A percentile compares a stretch with the other conserved stretches of the same genome.
Evolutionary conservation across 2,888 invertebrate genomes (phyloP).

Genomic region (Ochropacha duplaris): DNA sequence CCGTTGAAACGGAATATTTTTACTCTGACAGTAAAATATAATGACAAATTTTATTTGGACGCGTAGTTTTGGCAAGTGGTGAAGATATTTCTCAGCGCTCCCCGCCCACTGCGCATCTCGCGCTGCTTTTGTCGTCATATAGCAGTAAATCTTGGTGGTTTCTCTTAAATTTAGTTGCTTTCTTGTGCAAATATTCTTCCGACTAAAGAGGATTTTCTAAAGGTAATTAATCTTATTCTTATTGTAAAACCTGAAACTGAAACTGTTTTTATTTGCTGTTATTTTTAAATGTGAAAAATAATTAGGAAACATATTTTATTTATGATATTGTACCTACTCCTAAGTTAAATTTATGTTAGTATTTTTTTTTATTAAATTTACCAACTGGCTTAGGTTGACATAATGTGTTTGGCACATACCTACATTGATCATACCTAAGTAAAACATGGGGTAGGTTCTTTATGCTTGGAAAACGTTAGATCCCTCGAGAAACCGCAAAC

Average conservation of each 20-base stretch:
- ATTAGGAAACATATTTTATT: too few relatives aligned
- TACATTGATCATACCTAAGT: too few relatives aligned
- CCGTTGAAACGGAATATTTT: background rate
- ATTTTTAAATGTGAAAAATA: background rate
- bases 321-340: too few relatives aligned
- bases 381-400: too few relatives aligned
- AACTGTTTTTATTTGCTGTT: background rate
- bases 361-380: too few relatives aligned
- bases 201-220: conserved; percentile 27
- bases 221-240: conserved; percentile 14
- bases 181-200: conserved; percentile 45
- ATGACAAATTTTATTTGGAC: conserved; percentile 48
- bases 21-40: conserved; percentile 28
- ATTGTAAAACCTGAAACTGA: background rate
- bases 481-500: too few relatives aligned
- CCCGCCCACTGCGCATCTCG: conserved; percentile 55
- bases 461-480: too few relatives aligned
- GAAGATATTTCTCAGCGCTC: conserved; percentile 54
- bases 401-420: too few relatives aligned
- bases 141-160: conserved; percentile 67
- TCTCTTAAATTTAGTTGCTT: conserved; percentile 61
- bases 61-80: conserved; percentile 58
- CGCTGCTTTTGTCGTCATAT: conserved; percentile 65
- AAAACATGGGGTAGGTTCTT: too few relatives aligned
- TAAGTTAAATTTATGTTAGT: too few relatives aligned